Conservation (phyloP, 2,888 invertebrate species). For the Eueremaeus valkanovi region DNA sequence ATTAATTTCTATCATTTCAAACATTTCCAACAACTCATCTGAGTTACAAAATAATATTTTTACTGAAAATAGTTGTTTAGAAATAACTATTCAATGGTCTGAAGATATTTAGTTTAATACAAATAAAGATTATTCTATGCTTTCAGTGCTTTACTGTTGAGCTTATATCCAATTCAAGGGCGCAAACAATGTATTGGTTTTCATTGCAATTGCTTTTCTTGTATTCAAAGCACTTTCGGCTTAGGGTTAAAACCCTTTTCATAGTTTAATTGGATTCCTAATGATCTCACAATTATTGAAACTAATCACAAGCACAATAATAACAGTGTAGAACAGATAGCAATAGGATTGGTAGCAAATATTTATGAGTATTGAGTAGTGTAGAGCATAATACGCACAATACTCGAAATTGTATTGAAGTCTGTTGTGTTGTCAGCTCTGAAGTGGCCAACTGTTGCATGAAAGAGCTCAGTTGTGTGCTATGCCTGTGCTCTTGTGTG, state of each 20-base stretch:
- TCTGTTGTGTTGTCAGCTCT: background rate
- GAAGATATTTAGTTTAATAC: too few species aligned
- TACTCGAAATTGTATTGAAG: slow-evolving; percentile 6
- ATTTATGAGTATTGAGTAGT: background rate
- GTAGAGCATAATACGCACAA: background rate
- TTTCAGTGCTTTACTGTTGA: background rate
- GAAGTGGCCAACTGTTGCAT: slow-evolving; percentile 25
- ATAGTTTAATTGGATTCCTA: slow-evolving; percentile 32
- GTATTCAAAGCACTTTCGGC: background rate
- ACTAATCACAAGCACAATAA: slow-evolving; percentile 21
- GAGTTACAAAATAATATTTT: too few species aligned
- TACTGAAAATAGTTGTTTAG: too few species aligned
- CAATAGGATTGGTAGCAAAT: slow-evolving; percentile 27
- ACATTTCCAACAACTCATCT: too few species aligned
- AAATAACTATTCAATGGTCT: too few species aligned
- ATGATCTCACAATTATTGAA: slow-evolving; percentile 25
- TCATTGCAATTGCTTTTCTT: background rate
- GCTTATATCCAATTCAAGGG: background rate
- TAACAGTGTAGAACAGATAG: background rate
- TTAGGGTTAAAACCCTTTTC: slow-evolving; percentile 21
- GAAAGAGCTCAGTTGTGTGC: slow-evolving; percentile 23
- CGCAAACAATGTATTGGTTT: background rate
- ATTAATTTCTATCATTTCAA: too few species aligned
- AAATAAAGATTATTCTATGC: too few species aligned
- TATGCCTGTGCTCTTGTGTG: too few species aligned